Evolutionary conservation across 2,888 invertebrate species (phyloP).

Genomic region (Saturnia pavonia): DNA sequence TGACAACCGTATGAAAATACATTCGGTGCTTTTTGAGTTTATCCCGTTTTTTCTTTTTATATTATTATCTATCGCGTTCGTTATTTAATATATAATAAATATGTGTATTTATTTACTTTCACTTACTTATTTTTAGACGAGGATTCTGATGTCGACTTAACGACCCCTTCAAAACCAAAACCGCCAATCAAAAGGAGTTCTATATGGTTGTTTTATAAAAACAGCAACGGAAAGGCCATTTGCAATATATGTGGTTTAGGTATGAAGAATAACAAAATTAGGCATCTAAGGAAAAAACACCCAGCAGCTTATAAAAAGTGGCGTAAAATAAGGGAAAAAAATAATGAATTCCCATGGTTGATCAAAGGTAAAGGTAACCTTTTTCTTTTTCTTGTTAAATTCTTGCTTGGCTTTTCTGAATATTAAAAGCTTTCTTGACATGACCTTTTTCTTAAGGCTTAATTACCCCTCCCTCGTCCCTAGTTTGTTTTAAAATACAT

Average conservation of each 20-base stretch:
- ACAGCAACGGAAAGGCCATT: background rate
- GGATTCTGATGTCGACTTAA: background rate
- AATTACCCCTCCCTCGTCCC: background rate
- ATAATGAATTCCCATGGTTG: background rate
- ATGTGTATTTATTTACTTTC: background rate
- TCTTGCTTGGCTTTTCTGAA: background rate
- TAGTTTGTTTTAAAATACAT: too few species aligned
- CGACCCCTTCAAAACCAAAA: background rate
- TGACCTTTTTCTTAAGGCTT: background rate
- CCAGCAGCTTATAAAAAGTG: conserved; percentile 14
- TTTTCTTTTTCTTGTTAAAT: background rate
- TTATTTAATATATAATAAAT: too few species aligned
- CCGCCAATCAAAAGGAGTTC: background rate
- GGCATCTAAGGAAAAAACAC: conserved; percentile 19
- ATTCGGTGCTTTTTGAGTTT: too few species aligned
- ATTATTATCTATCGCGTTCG: too few species aligned
- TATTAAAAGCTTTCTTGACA: too few species aligned
- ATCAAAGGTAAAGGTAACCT: background rate
- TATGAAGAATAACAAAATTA: conserved; percentile 18
- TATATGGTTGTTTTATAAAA: conserved; percentile 18
- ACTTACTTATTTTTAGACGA: background rate
- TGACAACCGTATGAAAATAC: too few species aligned
- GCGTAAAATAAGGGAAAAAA: background rate
- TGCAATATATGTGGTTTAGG: conserved; percentile 16
- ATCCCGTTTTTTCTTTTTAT: too few species aligned